Evolutionary conservation across 2,888 invertebrate species (phyloP), one percentile per base, ranked within the genome.

Genomic region (Agonopterix heracliana): DNA sequence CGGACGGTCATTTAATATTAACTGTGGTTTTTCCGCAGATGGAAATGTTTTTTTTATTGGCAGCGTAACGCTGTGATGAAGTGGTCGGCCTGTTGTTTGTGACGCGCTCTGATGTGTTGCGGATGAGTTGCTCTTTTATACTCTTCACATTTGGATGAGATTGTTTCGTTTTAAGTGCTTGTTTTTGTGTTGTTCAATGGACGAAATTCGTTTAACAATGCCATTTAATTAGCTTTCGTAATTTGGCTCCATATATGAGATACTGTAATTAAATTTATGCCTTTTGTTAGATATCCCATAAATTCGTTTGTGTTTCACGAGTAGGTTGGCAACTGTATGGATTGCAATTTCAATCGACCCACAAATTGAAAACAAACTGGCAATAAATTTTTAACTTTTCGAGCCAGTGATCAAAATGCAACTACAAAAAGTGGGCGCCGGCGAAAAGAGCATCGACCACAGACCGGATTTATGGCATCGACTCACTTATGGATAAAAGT

Each of bases 1-100:
- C 81, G 82, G 77, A 86, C 83, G 84, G 77, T 85, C 86, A 86
- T 88, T 87, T 88, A 87, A 87, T 88, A 88, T 88, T 87, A 84
- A 87, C 88, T 85, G 88, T 72, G 87, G 87, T 86, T 86, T 84
- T 81, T 75, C 81, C 83, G 76, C 85, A 86, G 84, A 86, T 87
- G 87, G 82, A 81, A 86, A 84, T 83, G 78, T 81, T 47, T 86
- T 47, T 81, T 86, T 86, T 82, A 81, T 82, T 78, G 78, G 66
- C 64, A 60, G 70, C 72, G 83, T 82, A 78, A 81, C 76, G 74
- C 71, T 62, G 82, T 85, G 85, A 88, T 87, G 86, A 87, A 87
- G 86, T 87, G 85, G 85, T 76, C 69, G 68, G 71, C 46, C 66
- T 59, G 77, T 74, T 86, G 87, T 83, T 85, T 81, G 83, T 86